Conservation (phyloP, 2,113 vertebrate genomes). For the Dolichotis patagonum region DNA sequence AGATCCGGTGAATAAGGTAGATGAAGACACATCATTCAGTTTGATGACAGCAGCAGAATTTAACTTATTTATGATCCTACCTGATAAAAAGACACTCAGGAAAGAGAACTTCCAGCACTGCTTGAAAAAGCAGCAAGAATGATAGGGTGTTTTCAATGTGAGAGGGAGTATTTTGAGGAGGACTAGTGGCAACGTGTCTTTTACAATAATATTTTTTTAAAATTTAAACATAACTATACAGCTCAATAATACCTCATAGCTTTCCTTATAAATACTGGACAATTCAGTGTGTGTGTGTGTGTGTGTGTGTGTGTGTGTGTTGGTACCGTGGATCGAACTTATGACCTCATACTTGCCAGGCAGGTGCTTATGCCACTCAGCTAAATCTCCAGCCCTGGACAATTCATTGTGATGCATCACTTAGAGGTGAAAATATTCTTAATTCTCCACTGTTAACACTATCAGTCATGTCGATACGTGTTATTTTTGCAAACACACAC, state of each 20-base stretch:
- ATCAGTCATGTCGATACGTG: constrained; percentile 66
- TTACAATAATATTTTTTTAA: neutral
- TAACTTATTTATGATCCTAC: neutral
- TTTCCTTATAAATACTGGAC: constrained; percentile 72
- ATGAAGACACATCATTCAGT: neutral
- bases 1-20: neutral
- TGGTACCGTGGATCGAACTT: too few relatives aligned
- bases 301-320: too few relatives aligned
- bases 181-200: neutral
- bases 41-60: neutral
- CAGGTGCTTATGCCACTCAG: too few relatives aligned
- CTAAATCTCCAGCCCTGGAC: constrained; percentile 40
- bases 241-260: neutral
- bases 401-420: constrained; percentile 70
- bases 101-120: neutral
- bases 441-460: constrained; percentile 68
- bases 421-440: constrained; percentile 55
- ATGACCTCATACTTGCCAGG: too few relatives aligned
- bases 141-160: neutral
- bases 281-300: constrained; percentile 76
- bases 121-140: neutral
- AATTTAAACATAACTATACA: neutral
- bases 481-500: constrained; percentile 71
- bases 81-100: neutral
- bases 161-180: neutral